A percentile compares a stretch with the other conserved stretches of the same genome.
phyloP scores from a whole-genome alignment of 2,113 vertebrate genomes.

The Colius striatus region DNA sequence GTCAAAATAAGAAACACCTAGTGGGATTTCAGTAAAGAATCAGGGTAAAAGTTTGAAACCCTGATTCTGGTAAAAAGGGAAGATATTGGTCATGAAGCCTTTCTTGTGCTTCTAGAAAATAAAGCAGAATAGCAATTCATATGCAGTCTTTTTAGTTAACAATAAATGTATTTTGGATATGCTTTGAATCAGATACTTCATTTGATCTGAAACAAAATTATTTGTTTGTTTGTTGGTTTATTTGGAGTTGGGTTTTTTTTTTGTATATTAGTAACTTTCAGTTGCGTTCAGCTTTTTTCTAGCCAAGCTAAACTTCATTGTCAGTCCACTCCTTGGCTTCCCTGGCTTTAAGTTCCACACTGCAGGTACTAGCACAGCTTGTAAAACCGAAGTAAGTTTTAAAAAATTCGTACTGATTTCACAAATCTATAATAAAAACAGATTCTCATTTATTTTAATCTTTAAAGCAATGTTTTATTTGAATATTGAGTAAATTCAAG shows the following conservation, averaged over 20 bases:
- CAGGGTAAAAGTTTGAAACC: background rate
- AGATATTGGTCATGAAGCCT: background rate
- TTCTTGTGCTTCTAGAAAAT: background rate
- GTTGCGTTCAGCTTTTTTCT: background rate
- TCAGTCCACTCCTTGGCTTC: background rate
- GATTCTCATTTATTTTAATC: background rate
- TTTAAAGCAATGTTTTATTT: background rate
- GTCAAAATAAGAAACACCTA: background rate
- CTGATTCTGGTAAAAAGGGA: background rate
- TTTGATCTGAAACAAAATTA: background rate
- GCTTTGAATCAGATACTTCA: background rate
- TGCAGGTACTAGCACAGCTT: background rate
- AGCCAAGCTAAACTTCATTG: background rate
- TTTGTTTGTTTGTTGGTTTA: background rate
- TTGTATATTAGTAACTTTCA: background rate
- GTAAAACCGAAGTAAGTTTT: background rate
- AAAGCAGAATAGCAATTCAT: background rate
- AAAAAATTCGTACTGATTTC: background rate
- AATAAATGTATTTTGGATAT: background rate
- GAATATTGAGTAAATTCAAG: background rate
- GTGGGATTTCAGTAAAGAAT: background rate
- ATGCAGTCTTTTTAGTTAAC: background rate
- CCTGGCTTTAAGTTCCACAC: background rate
- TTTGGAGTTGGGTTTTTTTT: too few species aligned
- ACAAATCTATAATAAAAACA: background rate